Evolutionary conservation across 2,888 invertebrate genomes (phyloP).

Genomic region (Synanthedon formicaeformis): DNA sequence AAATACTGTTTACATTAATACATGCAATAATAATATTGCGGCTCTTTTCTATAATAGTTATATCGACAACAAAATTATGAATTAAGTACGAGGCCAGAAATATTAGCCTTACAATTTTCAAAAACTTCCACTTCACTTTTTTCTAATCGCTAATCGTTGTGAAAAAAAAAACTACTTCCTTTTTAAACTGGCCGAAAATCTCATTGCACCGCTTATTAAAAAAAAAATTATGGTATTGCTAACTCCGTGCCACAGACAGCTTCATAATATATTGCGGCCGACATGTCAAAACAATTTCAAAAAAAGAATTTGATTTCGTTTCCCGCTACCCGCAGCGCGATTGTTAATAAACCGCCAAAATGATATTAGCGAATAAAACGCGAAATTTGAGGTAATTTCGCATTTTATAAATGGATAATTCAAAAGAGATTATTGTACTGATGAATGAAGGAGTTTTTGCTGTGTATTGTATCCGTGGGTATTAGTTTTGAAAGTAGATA

Average conservation of each 20-base stretch:
- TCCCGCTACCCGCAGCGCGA: conserved; percentile 18
- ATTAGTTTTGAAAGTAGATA: conserved; percentile 51
- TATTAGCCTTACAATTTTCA: conserved; percentile 50
- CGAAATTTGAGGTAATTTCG: conserved; percentile 34
- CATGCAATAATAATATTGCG: no score
- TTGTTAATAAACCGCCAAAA: conserved; percentile 54
- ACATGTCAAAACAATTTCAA: conserved; percentile 56
- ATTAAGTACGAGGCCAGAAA: no score
- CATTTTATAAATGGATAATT: conserved; percentile 32
- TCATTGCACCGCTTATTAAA: conserved; percentile 13
- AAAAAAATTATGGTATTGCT: conserved; percentile 51
- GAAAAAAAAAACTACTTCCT: conserved; percentile 60
- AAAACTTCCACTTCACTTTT: conserved; percentile 60
- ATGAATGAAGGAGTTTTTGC: conserved; percentile 50
- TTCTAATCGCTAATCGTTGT: conserved; percentile 54
- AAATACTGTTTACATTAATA: no score
- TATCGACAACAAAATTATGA: conserved; percentile 7
- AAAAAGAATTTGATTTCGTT: conserved; percentile 25
- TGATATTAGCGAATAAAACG: conserved; percentile 21
- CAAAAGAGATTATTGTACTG: conserved; percentile 48
- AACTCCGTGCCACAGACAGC: conserved; percentile 8
- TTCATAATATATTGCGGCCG: conserved; percentile 32
- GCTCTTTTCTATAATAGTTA: no score
- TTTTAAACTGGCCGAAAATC: conserved; percentile 38
- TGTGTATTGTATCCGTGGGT: conserved; percentile 25